Evolutionary conservation across 2,797 vertebrate genomes (phyloP), one percentile per base, ranked within the genome.

Genomic region (Takifugu ocellatus): DNA sequence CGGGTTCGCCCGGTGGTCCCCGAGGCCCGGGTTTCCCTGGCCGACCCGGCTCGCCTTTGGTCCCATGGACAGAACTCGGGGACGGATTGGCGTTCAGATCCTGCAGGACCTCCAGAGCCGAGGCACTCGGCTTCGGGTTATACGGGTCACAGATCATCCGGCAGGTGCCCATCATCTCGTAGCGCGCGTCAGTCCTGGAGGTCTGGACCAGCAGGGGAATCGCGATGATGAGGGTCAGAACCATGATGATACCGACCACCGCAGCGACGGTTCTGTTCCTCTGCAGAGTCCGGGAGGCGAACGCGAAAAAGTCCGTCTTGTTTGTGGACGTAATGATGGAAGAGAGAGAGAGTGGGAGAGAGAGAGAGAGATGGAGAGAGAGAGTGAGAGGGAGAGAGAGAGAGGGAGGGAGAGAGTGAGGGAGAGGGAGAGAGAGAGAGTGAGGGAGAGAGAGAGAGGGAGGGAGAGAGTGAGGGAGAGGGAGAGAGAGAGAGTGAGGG

Each of bases 91-190:
- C 49, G 91, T 88, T 25, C 88, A 92, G 51, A 73, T 93, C 94
- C 86, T 95, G 94, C 86, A 93, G 89, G 59, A 92, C 92, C 84
- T 95, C 94, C 86, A 94, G 86, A 54, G 93, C 92, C 0, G 90
- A 92, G 1, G 78, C 77, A 17, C 65, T 90, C 60, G 90, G 82
- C 67, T 90, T 91, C 1, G 89, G 68, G 70, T 71, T 91, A 87
- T 96, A 96, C 0, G 95, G 95, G 86, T 98, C 95, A 61, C 95
- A 98, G 47, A 96, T 95, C 95, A 98, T 98, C 75, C 95, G 92
- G 75, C 95, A 97, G 75, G 95, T 95, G 78, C 95, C 95, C 93
- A 97, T 92, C 95, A 98, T 98, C 88, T 98, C 95, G 68, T 96
- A 98, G 78, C 94, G 94, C 42, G 92, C 93, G 3, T 89, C 87